These are phyloP conservation scores for Melinaea menophilus DNA, from an alignment of 2,888 invertebrate genomes.

Conservation along the genomic window DNA sequence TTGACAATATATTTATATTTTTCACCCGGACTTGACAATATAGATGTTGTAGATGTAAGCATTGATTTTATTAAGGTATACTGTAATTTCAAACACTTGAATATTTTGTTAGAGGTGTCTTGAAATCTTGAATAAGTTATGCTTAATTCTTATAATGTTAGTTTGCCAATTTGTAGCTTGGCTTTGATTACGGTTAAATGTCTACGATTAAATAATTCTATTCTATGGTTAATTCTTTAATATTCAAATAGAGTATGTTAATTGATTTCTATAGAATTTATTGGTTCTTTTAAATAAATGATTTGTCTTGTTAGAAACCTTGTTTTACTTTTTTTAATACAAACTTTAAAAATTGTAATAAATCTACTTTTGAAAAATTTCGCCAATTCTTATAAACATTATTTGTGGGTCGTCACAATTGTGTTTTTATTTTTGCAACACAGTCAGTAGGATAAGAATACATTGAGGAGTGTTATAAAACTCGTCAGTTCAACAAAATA, in stretches of 20 bases:
- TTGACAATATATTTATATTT: conserved; percentile 20
- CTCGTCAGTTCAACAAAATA: too few species aligned
- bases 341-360: neutral
- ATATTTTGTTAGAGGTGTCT: conserved; percentile 35
- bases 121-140: conserved; percentile 28
- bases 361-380: too few species aligned
- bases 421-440: too few species aligned
- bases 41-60: conserved; percentile 29
- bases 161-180: conserved; percentile 26
- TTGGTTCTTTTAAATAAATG: conserved; percentile 31
- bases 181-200: conserved; percentile 30
- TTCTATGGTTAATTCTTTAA: conserved; percentile 31
- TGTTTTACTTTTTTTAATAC: conserved; percentile 9
- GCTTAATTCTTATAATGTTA: conserved; percentile 24
- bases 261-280: conserved; percentile 37
- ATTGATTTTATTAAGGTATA: conserved; percentile 26
- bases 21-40: conserved; percentile 29
- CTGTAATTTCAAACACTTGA: conserved; percentile 26
- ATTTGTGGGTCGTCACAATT: too few species aligned
- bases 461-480: too few species aligned
- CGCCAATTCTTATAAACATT: too few species aligned
- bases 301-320: neutral
- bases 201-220: conserved; percentile 28
- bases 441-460: too few species aligned
- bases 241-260: conserved; percentile 41